phyloP scores from a whole-genome alignment of 2,113 vertebrate species.

The Actenoides lindsayi region DNA sequence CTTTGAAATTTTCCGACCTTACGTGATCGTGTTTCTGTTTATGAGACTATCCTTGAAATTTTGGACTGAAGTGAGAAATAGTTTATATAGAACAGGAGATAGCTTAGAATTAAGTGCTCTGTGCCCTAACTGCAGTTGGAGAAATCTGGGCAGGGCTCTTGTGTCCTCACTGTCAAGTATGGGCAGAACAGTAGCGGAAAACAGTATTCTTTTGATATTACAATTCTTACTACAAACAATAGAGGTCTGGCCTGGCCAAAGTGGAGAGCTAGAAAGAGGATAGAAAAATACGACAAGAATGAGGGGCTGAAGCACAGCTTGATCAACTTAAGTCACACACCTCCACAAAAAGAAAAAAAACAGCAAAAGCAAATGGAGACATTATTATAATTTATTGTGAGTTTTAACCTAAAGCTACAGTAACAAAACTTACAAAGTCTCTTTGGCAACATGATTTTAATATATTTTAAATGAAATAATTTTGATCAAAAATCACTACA shows the following conservation, averaged over 20 bases:
- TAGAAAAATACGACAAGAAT: background rate
- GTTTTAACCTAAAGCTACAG: background rate
- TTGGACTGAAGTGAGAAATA: background rate
- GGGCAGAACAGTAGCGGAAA: background rate
- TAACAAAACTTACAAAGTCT: background rate
- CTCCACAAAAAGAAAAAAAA: background rate
- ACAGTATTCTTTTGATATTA: background rate
- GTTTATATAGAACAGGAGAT: background rate
- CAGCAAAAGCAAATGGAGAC: background rate
- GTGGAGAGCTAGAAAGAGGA: background rate
- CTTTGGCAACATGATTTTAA: background rate
- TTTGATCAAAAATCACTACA: background rate
- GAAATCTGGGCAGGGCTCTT: background rate
- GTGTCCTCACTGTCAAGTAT: background rate
- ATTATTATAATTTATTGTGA: background rate
- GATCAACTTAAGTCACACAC: background rate
- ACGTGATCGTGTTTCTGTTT: background rate
- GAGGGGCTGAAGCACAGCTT: background rate
- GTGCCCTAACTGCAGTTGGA: background rate
- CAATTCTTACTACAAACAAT: background rate
- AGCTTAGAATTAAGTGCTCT: background rate
- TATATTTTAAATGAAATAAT: background rate
- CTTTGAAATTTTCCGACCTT: slow-evolving; percentile 30
- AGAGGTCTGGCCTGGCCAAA: background rate
- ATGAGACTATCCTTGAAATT: background rate